Evolutionary conservation across 1,140 invertebrate species (phyloP), one percentile per base, ranked within the genome.

Genomic region (Hyphantria cunea): DNA sequence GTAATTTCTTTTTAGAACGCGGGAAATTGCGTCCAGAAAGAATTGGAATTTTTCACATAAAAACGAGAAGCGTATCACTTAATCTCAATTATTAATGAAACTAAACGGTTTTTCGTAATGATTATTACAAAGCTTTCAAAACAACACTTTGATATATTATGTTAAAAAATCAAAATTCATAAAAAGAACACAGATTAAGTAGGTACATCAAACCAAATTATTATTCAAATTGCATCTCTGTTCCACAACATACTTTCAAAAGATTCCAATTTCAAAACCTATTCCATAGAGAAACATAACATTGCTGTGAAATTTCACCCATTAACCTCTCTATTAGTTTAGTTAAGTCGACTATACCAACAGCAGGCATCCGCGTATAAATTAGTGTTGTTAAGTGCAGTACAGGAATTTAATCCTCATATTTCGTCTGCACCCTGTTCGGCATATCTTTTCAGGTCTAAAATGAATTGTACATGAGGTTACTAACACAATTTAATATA

Each of bases 361-460:
- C 61, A 78, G 79, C 77, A 80, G 51, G 74, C 77, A 78, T 76
- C 74, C 70, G 69, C 71, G 78, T 80, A 87, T 87, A 89, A 89
- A 89, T 89, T 88, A 86, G 82, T 80, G 84, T 89, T 81, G 82
- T 88, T 89, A 88, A 87, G 79, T 86, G 84, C 80, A 82, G 74
- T 86, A 78, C 85, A 81, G 81, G 85, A 89, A 89, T 89, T 88
- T 89, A 88, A 89, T 89, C 85, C 86, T 88, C 85, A 88, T 89
- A 89, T 89, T 90, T 88, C 85, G 85, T 87, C 81, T 90, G 84
- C 78, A 56, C 72, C 65, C 74, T 74, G 75, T 80, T 82, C 79
- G 81, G 82, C 78, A 83, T 85, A 85, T 89, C 84, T 89, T 84
- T 86, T 78, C 77, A 81, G 71, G 72, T 78, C 69, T 70, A 70